Evolutionary conservation across 2,888 invertebrate genomes (phyloP).

Genomic region (Coronaproctus castanopsis): DNA sequence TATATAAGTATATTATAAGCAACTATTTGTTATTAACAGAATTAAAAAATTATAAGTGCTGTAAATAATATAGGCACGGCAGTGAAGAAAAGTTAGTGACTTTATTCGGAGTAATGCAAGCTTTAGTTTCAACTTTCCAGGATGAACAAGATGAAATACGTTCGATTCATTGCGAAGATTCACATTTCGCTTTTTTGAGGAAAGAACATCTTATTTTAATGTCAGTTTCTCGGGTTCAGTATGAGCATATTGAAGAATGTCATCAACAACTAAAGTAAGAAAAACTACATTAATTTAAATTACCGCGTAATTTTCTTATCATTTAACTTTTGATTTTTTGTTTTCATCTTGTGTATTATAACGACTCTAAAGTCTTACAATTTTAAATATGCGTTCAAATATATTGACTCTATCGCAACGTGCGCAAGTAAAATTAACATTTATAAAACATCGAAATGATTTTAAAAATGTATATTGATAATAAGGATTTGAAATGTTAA

Average conservation of each 20-base stretch:
- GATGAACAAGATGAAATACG: slow-evolving; percentile 64
- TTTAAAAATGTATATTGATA: too few species aligned
- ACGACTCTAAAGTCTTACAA: too few species aligned
- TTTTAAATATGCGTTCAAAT: too few species aligned
- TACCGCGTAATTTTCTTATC: slow-evolving; percentile 12
- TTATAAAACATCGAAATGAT: too few species aligned
- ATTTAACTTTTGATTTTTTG: too few species aligned
- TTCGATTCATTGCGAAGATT: slow-evolving; percentile 64
- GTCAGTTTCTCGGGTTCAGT: slow-evolving; percentile 44
- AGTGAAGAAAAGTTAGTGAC: slow-evolving; percentile 86
- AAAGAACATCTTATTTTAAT: slow-evolving; percentile 82
- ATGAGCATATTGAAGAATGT: slow-evolving; percentile 26
- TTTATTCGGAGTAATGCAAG: slow-evolving; percentile 84
- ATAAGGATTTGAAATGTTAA: too few species aligned
- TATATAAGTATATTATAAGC: too few species aligned
- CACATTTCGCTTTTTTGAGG: slow-evolving; percentile 75
- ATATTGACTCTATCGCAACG: too few species aligned
- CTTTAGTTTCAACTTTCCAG: slow-evolving; percentile 74
- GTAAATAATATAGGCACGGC: slow-evolving; percentile 42
- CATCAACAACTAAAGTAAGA: slow-evolving; percentile 72
- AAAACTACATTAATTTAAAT: too few species aligned
- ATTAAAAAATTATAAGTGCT: background rate
- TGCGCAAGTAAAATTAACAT: too few species aligned
- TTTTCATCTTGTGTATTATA: too few species aligned
- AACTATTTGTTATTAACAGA: slow-evolving; percentile 3